A percentile compares a stretch with the other conserved stretches of the same genome.
Conservation (phyloP, 1,140 invertebrate species). For the Melanaphis sacchari region DNA sequence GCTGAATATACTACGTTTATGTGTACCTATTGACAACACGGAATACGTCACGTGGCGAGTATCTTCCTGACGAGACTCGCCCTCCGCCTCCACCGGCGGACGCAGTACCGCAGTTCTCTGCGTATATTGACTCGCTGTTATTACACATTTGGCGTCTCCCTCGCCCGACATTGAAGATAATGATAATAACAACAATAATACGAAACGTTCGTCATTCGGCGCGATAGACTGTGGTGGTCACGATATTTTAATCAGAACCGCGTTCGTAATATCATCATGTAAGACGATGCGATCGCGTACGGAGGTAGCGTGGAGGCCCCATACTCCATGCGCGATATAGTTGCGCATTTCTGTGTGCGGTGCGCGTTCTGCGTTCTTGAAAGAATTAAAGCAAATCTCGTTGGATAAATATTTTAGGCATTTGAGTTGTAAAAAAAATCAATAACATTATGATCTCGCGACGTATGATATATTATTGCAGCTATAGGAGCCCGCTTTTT, state of each 20-base stretch:
- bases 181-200: neutral
- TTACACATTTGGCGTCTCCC: conserved; percentile 37
- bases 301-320: no score
- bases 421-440: neutral
- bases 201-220: conserved; percentile 16
- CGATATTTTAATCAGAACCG: neutral
- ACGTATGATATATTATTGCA: no score
- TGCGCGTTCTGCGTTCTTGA: neutral
- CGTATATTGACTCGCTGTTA: conserved; percentile 16
- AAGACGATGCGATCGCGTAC: neutral
- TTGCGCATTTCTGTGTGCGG: neutral
- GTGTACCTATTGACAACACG: no score
- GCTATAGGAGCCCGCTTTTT: neutral
- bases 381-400: neutral
- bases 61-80: neutral
- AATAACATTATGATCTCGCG: neutral
- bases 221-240: conserved; percentile 29
- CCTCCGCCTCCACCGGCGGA: neutral
- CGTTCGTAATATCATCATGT: neutral
- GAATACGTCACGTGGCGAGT: neutral
- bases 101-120: no score
- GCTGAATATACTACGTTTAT: neutral
- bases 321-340: neutral
- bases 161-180: neutral
- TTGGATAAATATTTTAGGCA: neutral